phyloP scores from a whole-genome alignment of 1,140 invertebrate species.

The Stegodyphus dumicola region DNA sequence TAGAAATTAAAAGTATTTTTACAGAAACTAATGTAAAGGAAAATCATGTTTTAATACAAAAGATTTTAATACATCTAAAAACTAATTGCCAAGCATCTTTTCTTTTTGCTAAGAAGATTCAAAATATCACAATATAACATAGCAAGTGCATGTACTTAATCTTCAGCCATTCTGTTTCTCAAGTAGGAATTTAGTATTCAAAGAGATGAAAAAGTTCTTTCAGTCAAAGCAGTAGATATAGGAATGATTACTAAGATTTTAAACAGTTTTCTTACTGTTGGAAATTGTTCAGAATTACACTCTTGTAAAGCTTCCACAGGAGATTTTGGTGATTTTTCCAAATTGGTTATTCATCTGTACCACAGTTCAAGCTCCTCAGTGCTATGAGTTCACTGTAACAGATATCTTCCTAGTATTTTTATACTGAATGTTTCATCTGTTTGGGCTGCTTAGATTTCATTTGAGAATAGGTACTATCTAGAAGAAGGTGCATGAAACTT shows the following conservation, averaged over 20 bases:
- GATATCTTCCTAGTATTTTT: background rate
- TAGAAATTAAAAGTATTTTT: too few species aligned
- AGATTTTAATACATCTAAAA: too few species aligned
- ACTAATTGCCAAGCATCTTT: too few species aligned
- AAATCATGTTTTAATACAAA: too few species aligned
- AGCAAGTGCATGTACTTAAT: too few species aligned
- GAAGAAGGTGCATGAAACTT: background rate
- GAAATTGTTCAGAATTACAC: background rate
- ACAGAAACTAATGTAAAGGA: too few species aligned
- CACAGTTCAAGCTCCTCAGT: background rate
- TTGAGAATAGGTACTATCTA: background rate
- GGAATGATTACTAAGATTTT: background rate
- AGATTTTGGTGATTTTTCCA: background rate
- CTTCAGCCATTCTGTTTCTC: too few species aligned
- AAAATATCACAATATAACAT: too few species aligned
- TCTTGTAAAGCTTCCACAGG: background rate
- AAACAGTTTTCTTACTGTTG: slow-evolving; percentile 1
- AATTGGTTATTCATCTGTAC: background rate
- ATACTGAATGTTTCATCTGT: background rate
- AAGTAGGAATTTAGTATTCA: background rate
- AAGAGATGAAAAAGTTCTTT: background rate
- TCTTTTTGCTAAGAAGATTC: too few species aligned
- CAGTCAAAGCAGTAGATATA: slow-evolving; percentile 1
- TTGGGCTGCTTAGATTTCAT: too few species aligned
- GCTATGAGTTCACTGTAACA: background rate